These are phyloP conservation scores for Kryptopterus vitreolus DNA, from an alignment of 2,797 vertebrate species.

Conservation along the genomic window DNA sequence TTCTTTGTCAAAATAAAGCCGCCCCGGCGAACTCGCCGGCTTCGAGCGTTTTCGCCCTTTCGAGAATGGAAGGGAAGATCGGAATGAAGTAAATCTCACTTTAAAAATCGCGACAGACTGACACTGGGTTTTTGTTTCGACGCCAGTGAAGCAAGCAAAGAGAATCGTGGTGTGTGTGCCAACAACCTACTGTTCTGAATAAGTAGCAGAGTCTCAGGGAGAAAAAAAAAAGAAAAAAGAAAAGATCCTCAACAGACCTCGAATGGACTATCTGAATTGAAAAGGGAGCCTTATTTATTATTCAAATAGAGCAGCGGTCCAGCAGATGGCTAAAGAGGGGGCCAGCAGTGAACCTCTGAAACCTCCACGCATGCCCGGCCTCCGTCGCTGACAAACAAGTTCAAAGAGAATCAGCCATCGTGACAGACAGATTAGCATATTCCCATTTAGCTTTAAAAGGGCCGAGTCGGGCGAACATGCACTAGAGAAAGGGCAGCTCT, in stretches of 20 bases:
- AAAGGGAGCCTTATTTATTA: slow-evolving; percentile 79
- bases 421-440: slow-evolving; percentile 91
- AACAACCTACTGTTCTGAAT: slow-evolving; percentile 26
- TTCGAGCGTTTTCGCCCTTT: slow-evolving; percentile 57
- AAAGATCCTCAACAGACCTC: slow-evolving; percentile 53
- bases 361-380: slow-evolving; percentile 82
- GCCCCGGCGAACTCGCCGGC: slow-evolving; percentile 39
- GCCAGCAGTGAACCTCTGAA: slow-evolving; percentile 81
- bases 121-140: slow-evolving; percentile 42
- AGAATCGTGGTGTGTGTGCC: slow-evolving; percentile 7
- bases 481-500: slow-evolving; percentile 27
- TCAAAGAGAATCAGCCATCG: slow-evolving; percentile 94
- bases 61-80: slow-evolving; percentile 2
- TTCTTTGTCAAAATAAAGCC: slow-evolving; percentile 67
- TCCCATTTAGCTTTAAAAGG: slow-evolving; percentile 75
- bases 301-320: slow-evolving; percentile 88
- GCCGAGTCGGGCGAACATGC: slow-evolving; percentile 28
- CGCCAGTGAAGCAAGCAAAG: slow-evolving; percentile 4
- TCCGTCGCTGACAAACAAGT: slow-evolving; percentile 82
- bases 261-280: slow-evolving; percentile 64
- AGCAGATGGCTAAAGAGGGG: slow-evolving; percentile 91
- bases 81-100: slow-evolving; percentile 40
- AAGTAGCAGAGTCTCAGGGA: slow-evolving; percentile 29
- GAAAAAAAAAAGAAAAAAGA: slow-evolving; percentile 53
- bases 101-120: slow-evolving; percentile 59